Percentiles rank a stretch among this genome's conserved stretches.
Evolutionary conservation across 1,140 invertebrate genomes (phyloP).

Genomic region (Triops longicaudatus): DNA sequence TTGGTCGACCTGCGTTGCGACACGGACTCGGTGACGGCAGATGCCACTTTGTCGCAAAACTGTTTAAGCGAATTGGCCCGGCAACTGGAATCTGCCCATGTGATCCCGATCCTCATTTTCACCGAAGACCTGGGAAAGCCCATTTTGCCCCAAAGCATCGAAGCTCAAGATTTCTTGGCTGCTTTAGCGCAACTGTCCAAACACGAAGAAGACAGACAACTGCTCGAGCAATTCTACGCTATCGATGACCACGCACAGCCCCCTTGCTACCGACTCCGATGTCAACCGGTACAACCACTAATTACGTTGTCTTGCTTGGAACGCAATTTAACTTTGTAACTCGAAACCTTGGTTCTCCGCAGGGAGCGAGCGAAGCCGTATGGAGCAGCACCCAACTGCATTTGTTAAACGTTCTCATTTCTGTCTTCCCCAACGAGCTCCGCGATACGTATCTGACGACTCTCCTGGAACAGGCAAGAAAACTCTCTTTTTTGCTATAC

Average conservation of each 20-base stretch:
- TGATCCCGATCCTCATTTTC: constrained; percentile 63
- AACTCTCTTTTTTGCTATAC: neutral
- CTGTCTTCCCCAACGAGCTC: constrained; percentile 59
- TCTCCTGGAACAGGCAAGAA: constrained; percentile 61
- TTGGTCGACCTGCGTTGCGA: neutral
- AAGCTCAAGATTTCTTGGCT: constrained; percentile 64
- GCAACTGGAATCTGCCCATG: constrained; percentile 58
- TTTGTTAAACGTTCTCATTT: constrained; percentile 55
- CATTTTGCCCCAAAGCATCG: constrained; percentile 61
- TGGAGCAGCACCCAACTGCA: constrained; percentile 46
- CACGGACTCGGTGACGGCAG: neutral
- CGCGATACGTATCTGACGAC: constrained; percentile 68
- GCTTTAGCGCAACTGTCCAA: constrained; percentile 50
- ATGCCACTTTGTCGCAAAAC: neutral
- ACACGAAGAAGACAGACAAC: constrained; percentile 48
- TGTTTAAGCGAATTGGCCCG: constrained; percentile 40
- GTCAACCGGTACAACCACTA: constrained; percentile 45
- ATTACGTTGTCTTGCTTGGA: constrained; percentile 26
- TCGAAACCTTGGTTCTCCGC: constrained; percentile 28
- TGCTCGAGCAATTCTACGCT: constrained; percentile 60
- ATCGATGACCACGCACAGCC: constrained; percentile 56
- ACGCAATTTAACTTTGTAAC: constrained; percentile 16
- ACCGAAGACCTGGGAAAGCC: constrained; percentile 65
- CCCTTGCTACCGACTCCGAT: constrained; percentile 63
- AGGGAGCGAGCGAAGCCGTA: constrained; percentile 40